A percentile compares a stretch with the other conserved stretches of the same genome.
These are phyloP conservation scores for Hydrolagus colliei DNA, from an alignment of 2,797 vertebrate genomes.

Conservation along the genomic window DNA sequence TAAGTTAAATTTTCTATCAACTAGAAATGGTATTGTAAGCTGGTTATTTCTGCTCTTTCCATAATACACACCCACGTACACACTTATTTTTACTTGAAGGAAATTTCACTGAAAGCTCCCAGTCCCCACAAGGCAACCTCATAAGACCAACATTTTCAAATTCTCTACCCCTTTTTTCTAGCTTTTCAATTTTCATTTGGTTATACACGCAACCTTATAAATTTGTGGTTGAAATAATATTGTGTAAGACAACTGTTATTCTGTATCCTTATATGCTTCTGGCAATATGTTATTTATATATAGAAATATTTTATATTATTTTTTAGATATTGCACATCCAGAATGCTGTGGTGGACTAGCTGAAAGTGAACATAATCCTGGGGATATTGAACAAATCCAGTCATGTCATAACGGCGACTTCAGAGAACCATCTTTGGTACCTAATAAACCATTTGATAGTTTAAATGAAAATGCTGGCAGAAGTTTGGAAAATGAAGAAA, in stretches of 20 bases:
- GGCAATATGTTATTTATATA: background rate
- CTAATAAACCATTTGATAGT: background rate
- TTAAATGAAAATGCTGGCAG: background rate
- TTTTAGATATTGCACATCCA: background rate
- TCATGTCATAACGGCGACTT: background rate
- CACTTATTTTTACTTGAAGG: too few species aligned
- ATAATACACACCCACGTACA: too few species aligned
- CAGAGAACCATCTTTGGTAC: background rate
- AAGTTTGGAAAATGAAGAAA: background rate
- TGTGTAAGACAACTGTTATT: background rate
- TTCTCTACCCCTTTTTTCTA: too few species aligned
- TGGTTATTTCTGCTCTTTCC: too few species aligned
- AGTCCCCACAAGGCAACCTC: too few species aligned
- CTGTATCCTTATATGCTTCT: background rate
- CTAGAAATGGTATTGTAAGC: too few species aligned
- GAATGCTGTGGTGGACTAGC: background rate
- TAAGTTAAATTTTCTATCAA: too few species aligned
- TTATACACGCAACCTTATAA: too few species aligned
- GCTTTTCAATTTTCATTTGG: too few species aligned
- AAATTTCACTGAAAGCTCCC: too few species aligned
- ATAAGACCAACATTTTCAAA: too few species aligned
- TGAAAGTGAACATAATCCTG: background rate
- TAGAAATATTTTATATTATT: background rate
- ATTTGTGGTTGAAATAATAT: too few species aligned
- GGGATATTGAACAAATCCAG: background rate